Conservation (phyloP, 2,888 invertebrate species). For the Heteropelma amictum region DNA sequence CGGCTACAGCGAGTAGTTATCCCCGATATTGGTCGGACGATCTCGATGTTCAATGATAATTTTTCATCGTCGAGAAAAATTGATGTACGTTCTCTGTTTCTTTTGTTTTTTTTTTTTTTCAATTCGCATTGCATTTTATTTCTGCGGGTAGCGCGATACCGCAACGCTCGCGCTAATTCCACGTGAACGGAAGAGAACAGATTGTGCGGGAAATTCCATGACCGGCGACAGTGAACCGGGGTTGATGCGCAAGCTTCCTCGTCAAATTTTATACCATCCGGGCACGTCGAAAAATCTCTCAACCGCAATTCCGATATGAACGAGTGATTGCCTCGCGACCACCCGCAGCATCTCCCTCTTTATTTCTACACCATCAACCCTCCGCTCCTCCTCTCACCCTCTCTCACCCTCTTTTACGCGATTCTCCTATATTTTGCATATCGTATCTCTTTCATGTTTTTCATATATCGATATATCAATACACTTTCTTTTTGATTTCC, state of each 20-base stretch:
- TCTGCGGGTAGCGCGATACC: not conserved
- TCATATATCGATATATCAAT: not conserved
- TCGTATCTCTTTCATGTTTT: not conserved
- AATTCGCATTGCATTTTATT: not conserved
- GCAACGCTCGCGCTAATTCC: conserved; percentile 8
- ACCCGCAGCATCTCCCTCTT: conserved; percentile 3
- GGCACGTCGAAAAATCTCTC: conserved; percentile 48
- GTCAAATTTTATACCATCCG: conserved; percentile 40
- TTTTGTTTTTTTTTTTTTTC: not conserved
- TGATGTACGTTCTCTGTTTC: too few species aligned
- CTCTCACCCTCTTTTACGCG: not conserved
- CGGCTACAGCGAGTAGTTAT: too few species aligned
- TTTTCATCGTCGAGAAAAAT: too few species aligned
- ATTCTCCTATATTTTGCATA: not conserved
- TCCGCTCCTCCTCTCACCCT: not conserved
- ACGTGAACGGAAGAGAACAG: not conserved
- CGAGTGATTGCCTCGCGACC: conserved; percentile 38
- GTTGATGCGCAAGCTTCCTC: conserved; percentile 14
- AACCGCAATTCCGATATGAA: conserved; percentile 43
- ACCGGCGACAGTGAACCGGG: not conserved
- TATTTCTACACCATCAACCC: not conserved
- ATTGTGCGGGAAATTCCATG: not conserved
- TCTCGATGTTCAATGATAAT: too few species aligned
- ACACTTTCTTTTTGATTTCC: conserved; percentile 12
- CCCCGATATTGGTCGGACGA: too few species aligned